phyloP scores from a whole-genome alignment of 2,888 invertebrate genomes.

The Hemithea aestivaria region DNA sequence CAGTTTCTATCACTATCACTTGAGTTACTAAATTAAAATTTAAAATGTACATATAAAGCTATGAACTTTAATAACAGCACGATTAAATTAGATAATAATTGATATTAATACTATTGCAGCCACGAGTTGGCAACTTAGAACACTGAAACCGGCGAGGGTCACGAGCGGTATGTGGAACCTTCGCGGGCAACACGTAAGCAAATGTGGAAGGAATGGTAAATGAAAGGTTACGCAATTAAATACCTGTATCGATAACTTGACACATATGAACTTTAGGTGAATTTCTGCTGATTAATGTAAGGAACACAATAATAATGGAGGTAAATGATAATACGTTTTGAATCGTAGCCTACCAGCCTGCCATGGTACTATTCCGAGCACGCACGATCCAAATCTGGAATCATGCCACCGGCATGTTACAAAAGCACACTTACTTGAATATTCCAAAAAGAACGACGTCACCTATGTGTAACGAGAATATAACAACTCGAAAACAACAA shows the following conservation, averaged over 20 bases:
- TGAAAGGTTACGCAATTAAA: conserved; percentile 75
- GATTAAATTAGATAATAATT: too few relatives aligned
- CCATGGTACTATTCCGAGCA: conserved; percentile 27
- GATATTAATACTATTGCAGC: not conserved
- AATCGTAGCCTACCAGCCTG: conserved; percentile 25
- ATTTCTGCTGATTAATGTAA: conserved; percentile 4
- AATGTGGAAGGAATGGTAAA: conserved; percentile 67
- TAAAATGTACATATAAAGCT: too few relatives aligned
- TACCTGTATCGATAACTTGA: conserved; percentile 46
- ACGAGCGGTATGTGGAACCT: conserved; percentile 68
- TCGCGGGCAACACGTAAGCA: conserved; percentile 77
- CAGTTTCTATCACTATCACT: conserved; percentile 4
- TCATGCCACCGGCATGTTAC: conserved; percentile 53
- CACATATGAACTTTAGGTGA: conserved; percentile 11
- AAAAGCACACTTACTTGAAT: conserved; percentile 59
- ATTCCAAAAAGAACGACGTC: conserved; percentile 45
- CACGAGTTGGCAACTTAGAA: conserved; percentile 26
- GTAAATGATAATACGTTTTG: conserved; percentile 9
- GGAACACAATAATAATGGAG: not conserved
- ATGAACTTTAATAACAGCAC: too few relatives aligned
- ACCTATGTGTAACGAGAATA: conserved; percentile 42
- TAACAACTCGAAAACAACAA: conserved; percentile 44
- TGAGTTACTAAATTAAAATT: too few relatives aligned
- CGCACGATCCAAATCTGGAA: conserved; percentile 54
- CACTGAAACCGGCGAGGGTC: conserved; percentile 53